phyloP scores from a whole-genome alignment of 2,888 invertebrate genomes.

The Lobophora halterata region DNA sequence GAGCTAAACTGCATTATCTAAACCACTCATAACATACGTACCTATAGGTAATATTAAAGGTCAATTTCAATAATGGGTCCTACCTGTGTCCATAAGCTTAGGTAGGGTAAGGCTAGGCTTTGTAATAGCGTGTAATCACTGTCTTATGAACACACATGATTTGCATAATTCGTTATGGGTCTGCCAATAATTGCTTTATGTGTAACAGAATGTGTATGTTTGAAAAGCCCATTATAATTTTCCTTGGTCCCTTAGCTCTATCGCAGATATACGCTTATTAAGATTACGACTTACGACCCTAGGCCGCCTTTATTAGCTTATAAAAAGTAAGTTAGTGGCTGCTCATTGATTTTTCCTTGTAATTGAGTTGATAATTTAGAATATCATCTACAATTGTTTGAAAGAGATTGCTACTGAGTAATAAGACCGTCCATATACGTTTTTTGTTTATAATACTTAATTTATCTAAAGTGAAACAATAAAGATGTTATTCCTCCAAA shows the following conservation, averaged over 20 bases:
- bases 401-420: too few species aligned
- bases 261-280: neutral
- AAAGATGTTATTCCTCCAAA: too few species aligned
- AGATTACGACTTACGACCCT: too few species aligned
- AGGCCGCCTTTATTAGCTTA: too few species aligned
- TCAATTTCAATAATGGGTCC: constrained; percentile 34
- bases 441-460: too few species aligned
- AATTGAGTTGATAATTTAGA: too few species aligned
- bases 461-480: too few species aligned
- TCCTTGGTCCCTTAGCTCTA: constrained; percentile 7
- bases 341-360: too few species aligned
- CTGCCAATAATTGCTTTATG: constrained; percentile 1
- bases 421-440: too few species aligned
- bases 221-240: constrained; percentile 13
- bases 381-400: too few species aligned
- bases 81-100: constrained; percentile 10
- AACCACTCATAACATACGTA: constrained; percentile 18
- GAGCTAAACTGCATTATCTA: constrained; percentile 15
- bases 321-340: too few species aligned
- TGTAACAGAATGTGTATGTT: neutral
- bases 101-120: constrained; percentile 39
- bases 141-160: constrained; percentile 36
- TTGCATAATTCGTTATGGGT: constrained; percentile 36
- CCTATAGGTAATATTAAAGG: constrained; percentile 30
- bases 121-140: constrained; percentile 38